phyloP scores from a whole-genome alignment of 1,140 invertebrate species.

The Asbolus verrucosus region DNA sequence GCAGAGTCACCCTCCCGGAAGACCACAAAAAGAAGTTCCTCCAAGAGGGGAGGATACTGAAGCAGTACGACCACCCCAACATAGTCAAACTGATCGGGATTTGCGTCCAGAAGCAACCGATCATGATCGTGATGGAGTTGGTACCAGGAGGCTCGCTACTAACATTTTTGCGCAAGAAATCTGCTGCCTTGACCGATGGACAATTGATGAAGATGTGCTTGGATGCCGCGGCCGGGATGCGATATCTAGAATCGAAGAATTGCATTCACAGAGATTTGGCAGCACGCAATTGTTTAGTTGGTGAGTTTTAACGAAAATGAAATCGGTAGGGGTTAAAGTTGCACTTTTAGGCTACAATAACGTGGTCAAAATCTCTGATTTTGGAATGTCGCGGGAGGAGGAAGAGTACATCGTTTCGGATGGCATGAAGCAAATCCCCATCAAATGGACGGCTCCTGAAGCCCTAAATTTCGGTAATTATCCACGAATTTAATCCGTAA shows the following conservation, averaged over 20 bases:
- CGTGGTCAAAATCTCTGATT: conserved; percentile 96
- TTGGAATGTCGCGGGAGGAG: conserved; percentile 98
- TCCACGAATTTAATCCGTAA: too few species aligned
- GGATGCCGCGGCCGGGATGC: conserved; percentile 95
- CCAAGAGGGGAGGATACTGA: conserved; percentile 94
- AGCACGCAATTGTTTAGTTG: conserved; percentile 93
- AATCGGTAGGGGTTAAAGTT: background rate
- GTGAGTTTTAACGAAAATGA: conserved; percentile 64
- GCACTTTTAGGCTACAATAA: conserved; percentile 75
- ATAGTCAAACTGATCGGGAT: conserved; percentile 97
- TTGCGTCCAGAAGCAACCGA: conserved; percentile 97
- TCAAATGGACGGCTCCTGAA: conserved; percentile 98
- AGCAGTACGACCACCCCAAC: conserved; percentile 97
- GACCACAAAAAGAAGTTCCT: conserved; percentile 97
- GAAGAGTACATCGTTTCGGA: conserved; percentile 97
- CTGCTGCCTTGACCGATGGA: conserved; percentile 74
- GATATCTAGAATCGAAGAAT: conserved; percentile 95
- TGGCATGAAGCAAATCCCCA: conserved; percentile 98
- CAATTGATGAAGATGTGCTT: conserved; percentile 91
- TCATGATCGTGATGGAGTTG: conserved; percentile 99
- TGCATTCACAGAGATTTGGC: conserved; percentile 97
- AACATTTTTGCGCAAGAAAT: conserved; percentile 86
- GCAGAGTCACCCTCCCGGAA: conserved; percentile 91
- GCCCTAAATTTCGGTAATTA: conserved; percentile 93
- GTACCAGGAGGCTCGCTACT: conserved; percentile 93